A percentile compares a stretch with the other conserved stretches of the same genome.
phyloP scores from a whole-genome alignment of 2,113 vertebrate species.

The Oryctolagus cuniculus region mOryCun1.1 NC_091434.1:77538501-77539000 shows the following conservation, averaged over 20 bases:
- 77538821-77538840: neutral
- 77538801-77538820: neutral
- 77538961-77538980: neutral
- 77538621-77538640: neutral
- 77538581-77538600: conserved; percentile 39
- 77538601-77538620: conserved; percentile 9
- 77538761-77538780: neutral
- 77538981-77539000: neutral
- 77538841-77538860: neutral
- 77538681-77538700: conserved; percentile 19
- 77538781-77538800: neutral
- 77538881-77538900: neutral
- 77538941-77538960: neutral
- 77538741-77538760: neutral
- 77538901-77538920: neutral
- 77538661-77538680: conserved; percentile 30
- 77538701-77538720: neutral
- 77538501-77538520: neutral
- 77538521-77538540: neutral
- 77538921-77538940: neutral
- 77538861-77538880: no score
- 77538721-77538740: neutral
- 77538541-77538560: neutral
- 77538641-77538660: conserved; percentile 13
- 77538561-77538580: neutral